Base-by-base conservation (phyloP, 2,888 invertebrate species). In the Hofmannophila pseudospretella region DNA sequence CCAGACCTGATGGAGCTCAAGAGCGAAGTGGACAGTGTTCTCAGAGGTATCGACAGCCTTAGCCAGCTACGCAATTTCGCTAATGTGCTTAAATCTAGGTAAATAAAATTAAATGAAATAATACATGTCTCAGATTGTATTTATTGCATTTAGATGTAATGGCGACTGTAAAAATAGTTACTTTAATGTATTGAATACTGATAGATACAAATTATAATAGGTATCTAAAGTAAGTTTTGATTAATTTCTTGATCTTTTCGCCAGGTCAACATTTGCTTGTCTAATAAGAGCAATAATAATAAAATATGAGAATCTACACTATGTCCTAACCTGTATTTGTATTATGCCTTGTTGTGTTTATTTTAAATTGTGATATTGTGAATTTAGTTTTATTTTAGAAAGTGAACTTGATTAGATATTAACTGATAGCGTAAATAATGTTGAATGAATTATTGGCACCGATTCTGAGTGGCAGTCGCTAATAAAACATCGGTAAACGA, bases 1-100 rank as follows among this genome's bases (percentile, higher is more conserved):
- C 96, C 96, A 0, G 91, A 94, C 67, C 80, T 96, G 49, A 70
- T 88, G 62, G 88, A 88, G 55, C 78, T 90, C 50, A 88, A 88
- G 56, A 71, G 69, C 47, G 84, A 85, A 48, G 74, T 82, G 32
- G 87, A 88, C 48, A 74, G 68, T 49, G 70, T 77, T 38, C 56
- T 82, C 38, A 72, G 61, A 42, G 62, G 70, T 55, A 71, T 78
- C 13, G 82, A 33, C 11, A 73, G 62, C 50, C 71, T 85, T 31
- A 51, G 70, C 47, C 80, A 78, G 46, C 78, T 88, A 25, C 76
- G 82, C 44, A 85, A 73, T 48, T 85, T 88, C 56, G 85, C 81
- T 57, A 87, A 88, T 71, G 82, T 88, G 70, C 85, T 88, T 68
- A 86, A 87, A 57, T 84, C 80, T 74, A 86, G 87, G 73, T 88